Base-by-base conservation (phyloP, 30 jellyfish, hydroid and myxozoan species). In the Aurelia sp. region DNA sequence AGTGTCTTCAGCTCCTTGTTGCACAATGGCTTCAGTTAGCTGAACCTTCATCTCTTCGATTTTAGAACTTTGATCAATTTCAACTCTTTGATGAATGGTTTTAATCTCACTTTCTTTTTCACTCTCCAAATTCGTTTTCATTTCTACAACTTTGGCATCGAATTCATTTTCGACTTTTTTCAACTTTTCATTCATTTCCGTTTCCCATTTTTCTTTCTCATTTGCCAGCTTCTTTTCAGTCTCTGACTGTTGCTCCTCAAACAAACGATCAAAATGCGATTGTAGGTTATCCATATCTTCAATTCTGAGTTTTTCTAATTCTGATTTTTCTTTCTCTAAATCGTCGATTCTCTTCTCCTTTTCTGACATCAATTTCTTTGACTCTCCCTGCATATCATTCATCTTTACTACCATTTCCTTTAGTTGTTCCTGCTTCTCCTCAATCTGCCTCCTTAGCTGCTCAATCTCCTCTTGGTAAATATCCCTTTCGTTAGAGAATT, bases 331-430 rank as follows among this genome's bases (percentile, higher is more conserved):
- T 27, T 41, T 79, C 67, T 62, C 80, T 76, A 96, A 72, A 59
- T 88, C 96, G 8, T 72, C 91, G 52, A 95, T 90, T 81, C 22
- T 78, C 55, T 73, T 58, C 63, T 90, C 97, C 67, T 80, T 90
- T 55, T 67, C 89, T 33, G 73, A 40, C 27, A 84, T 20, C 67
- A 15, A 50, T 3, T 35, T 63, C 73, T 51, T 68, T 30, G 72
- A 15, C 5, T 18, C 52, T 24, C 51, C 50, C 27, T 71, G 66
- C 59, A 60, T 61, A 31, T 68, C 83, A 11, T n/a, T 63, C n/a
- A 88, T 65, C 18, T 88, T 62, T 16, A 38, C 21, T 8, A n/a
- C 30, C 40, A 78, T 5, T 5, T 19, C 88, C 16, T 33, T 50
- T 44, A 88, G 27, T 63, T 81, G 85, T 11, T 47, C 16, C 78